phyloP scores from a whole-genome alignment of 92 coral and sea anemone species.

The Bergia puertoricense region DNA sequence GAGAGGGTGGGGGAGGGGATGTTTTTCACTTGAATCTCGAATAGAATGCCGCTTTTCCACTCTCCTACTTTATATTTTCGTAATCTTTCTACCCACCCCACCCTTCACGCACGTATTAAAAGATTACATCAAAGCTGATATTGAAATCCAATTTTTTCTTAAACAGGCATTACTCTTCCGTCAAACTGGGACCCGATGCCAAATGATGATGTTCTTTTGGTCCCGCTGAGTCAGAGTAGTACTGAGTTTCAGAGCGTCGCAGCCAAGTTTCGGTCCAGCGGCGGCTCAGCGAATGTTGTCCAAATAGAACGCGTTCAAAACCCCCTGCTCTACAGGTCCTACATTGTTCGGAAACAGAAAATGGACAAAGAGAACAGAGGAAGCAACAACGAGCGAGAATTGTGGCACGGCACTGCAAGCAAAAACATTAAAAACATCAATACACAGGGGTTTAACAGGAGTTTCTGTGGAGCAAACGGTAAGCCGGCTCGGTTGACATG shows the following conservation, averaged over 20 bases:
- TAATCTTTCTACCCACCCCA: too few relatives aligned
- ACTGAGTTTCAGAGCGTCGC: conserved; percentile 66
- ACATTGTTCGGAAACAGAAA: conserved; percentile 70
- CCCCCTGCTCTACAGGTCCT: conserved; percentile 68
- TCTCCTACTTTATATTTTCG: too few relatives aligned
- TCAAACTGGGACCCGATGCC: conserved; percentile 38
- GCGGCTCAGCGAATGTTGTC: conserved; percentile 35
- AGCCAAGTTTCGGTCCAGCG: conserved; percentile 44
- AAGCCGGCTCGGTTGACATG: conserved; percentile 20
- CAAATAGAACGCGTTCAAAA: conserved; percentile 85
- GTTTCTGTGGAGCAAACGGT: conserved; percentile 84
- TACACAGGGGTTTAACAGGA: conserved; percentile 76
- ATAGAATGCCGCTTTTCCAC: too few relatives aligned
- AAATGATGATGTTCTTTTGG: conserved; percentile 14
- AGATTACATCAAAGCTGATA: not conserved
- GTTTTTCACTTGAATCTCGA: too few relatives aligned
- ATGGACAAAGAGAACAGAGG: conserved; percentile 77
- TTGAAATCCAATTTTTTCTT: not conserved
- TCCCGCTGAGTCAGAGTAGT: conserved; percentile 5
- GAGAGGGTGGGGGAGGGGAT: too few relatives aligned
- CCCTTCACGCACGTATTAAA: too few relatives aligned
- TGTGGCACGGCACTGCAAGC: conserved; percentile 84
- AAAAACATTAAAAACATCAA: conserved; percentile 63
- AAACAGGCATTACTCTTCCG: conserved; percentile 30
- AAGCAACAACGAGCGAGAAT: conserved; percentile 61